Evolutionary conservation across 2,888 invertebrate species (phyloP).

Genomic region (Pseudococcus viburni): DNA sequence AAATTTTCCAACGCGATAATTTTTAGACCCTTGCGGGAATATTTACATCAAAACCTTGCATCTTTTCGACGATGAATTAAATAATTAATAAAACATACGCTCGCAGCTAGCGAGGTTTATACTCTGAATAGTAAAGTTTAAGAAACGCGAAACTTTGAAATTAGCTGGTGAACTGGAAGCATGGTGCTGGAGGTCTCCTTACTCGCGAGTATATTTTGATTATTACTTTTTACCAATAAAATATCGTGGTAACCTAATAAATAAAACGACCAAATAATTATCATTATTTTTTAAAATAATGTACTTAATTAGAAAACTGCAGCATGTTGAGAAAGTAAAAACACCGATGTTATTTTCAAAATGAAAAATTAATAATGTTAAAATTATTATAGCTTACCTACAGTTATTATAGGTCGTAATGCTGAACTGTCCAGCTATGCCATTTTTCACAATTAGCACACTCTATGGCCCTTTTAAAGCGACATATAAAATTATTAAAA

Average conservation of each 20-base stretch:
- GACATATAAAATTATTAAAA: neutral
- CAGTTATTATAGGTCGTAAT: neutral
- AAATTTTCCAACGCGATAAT: neutral
- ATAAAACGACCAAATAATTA: neutral
- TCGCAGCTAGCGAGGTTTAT: neutral
- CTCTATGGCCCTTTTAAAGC: neutral
- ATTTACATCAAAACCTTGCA: slow-evolving; percentile 1
- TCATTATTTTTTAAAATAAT: no score
- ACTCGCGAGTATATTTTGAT: neutral
- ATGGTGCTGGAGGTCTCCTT: neutral
- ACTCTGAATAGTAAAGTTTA: neutral
- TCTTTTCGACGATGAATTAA: neutral
- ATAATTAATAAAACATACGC: slow-evolving; percentile 11
- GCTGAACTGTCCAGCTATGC: neutral
- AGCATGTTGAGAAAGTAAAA: neutral
- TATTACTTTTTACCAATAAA: neutral
- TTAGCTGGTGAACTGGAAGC: neutral
- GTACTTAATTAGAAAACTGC: neutral
- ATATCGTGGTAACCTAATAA: no score
- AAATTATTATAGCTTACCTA: no score
- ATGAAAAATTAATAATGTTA: slow-evolving; percentile 13
- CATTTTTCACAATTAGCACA: neutral
- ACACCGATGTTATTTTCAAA: neutral
- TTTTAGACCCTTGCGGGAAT: neutral
- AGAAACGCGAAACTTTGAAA: neutral